Percentiles rank a stretch among this genome's conserved stretches.
phyloP scores from a whole-genome alignment of 2,797 vertebrate species.

The Oophaga sylvatica region DNA sequence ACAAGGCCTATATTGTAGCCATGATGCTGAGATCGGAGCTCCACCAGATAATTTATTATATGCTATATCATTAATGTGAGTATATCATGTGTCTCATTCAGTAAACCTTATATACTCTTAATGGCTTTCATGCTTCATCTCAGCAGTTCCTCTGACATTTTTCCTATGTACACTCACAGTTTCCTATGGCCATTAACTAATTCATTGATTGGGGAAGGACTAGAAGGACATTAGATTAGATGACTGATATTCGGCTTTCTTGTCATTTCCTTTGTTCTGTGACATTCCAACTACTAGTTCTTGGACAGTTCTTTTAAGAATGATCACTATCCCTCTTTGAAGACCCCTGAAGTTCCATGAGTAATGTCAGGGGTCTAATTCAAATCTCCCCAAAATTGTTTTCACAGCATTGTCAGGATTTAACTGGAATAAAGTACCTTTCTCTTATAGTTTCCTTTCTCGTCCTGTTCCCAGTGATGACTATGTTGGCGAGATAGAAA shows the following conservation, averaged over 20 bases:
- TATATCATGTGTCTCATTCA: too few species aligned
- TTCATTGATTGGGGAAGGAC: background rate
- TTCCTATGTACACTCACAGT: background rate
- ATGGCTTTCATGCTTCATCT: too few species aligned
- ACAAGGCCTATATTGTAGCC: too few species aligned
- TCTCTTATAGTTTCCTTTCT: background rate
- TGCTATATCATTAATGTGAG: too few species aligned
- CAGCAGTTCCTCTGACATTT: background rate
- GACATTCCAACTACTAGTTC: background rate
- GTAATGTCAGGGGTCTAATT: background rate
- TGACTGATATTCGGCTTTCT: background rate
- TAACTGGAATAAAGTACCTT: background rate
- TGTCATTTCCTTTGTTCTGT: background rate
- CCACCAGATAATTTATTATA: too few species aligned
- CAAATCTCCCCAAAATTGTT: background rate
- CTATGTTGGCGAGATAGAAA: background rate
- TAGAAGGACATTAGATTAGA: background rate
- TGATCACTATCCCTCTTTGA: background rate
- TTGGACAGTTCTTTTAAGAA: background rate
- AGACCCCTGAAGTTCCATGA: background rate
- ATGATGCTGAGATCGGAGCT: too few species aligned
- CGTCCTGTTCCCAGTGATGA: background rate
- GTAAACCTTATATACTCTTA: too few species aligned
- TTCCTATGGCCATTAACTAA: background rate
- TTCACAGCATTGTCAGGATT: background rate